Percentiles rank a stretch among this genome's conserved stretches.
Conservation (phyloP, 2,797 vertebrate species). For the Melanotaenia boesemani region DNA sequence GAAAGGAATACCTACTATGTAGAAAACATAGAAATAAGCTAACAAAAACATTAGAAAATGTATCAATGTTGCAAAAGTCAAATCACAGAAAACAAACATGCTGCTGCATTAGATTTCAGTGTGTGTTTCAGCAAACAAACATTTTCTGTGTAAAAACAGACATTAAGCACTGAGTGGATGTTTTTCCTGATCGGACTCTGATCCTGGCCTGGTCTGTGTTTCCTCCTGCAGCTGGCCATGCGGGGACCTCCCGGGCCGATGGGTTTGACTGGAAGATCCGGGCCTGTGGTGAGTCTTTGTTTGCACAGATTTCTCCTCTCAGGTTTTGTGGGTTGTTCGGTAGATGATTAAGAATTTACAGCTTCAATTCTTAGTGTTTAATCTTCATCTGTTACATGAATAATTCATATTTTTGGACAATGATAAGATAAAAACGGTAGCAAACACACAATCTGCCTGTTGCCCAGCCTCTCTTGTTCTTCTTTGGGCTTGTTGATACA, state of each 20-base stretch:
- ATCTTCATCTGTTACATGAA: background rate
- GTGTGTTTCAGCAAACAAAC: too few relatives aligned
- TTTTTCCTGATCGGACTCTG: conserved; percentile 28
- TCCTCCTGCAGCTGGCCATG: conserved; percentile 91
- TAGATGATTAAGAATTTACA: background rate
- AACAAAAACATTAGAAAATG: background rate
- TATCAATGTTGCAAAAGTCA: background rate
- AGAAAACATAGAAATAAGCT: background rate
- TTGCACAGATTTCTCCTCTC: background rate
- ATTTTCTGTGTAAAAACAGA: background rate
- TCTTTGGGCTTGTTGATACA: conserved; percentile 75
- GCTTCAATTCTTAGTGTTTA: background rate
- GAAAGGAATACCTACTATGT: too few relatives aligned
- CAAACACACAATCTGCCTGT: conserved; percentile 31
- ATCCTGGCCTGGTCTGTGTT: conserved; percentile 31
- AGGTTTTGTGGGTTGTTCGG: background rate
- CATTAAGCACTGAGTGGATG: background rate
- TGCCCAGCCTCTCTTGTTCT: conserved; percentile 30
- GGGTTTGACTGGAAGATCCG: conserved; percentile 97
- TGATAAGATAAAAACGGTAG: background rate
- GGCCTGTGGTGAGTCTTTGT: conserved; percentile 92
- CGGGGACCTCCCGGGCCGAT: conserved; percentile 95
- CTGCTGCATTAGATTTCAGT: background rate
- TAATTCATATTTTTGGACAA: background rate
- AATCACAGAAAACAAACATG: background rate